Evolutionary conservation across 1,140 invertebrate species (phyloP), one percentile per base, ranked within the genome.

Genomic region (Ceratina japonica): DNA sequence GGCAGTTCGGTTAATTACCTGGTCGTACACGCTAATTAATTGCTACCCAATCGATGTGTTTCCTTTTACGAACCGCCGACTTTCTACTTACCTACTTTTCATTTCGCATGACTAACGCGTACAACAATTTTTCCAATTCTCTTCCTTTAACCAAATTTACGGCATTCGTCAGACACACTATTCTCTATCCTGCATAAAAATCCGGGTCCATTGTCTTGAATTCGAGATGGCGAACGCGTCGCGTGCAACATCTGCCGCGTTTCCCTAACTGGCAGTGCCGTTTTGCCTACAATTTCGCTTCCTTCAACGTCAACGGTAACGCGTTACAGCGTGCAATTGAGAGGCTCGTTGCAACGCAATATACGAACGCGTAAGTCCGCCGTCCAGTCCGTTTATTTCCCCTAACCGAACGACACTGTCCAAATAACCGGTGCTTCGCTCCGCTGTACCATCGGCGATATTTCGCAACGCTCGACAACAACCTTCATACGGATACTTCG

Each of bases 1-100:
- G 3, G 51, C 51, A 15, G 44, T 77, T 22, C 12, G 22, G 75
- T 56, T 78, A 78, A 78, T 78, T 58, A 63, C 20, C 24, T 31
- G 31, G 15, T 12, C 18, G 51, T 59, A 24, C 2, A 22, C 37
- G 13, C 12, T 62, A 64, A 63, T 72, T 52, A 37, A 31, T 54
- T 2, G 24, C 16, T 2, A 15, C 5, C 16, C 16, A 12, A 37
- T 27, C 44, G 31, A 5, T 18, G 22, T 59, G 69, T 59, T 70
- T 77, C 61, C 24, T 24, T 7, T 16, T 20, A 16, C 68, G 3
- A 24, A 5, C 15, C 54, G 15, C 3, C n/a, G 56, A 61, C 65
- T 76, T 76, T 76, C 65, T 62, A 70, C 10, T 37, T 70, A 61
- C 16, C 18, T 15, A 3, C 16, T 15, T 16, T 24, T 18, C 8